Evolutionary conservation across 2,797 vertebrate species (phyloP).

Genomic region (Okamejei kenojei): DNA sequence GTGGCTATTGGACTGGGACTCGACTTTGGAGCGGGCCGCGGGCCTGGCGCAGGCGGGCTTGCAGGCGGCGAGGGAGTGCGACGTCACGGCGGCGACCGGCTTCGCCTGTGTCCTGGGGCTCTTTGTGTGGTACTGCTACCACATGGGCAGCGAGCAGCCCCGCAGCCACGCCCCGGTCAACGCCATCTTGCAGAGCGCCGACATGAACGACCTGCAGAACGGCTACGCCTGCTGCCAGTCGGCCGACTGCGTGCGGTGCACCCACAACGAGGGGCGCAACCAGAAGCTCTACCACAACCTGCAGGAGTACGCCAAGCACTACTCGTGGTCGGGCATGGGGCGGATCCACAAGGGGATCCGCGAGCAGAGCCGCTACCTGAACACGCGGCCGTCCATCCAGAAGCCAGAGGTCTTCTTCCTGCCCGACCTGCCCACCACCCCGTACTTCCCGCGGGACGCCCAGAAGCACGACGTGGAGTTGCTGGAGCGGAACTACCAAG

Average conservation of each 20-base stretch:
- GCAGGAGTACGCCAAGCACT: conserved; percentile 96
- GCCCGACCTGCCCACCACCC: conserved; percentile 81
- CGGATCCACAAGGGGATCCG: conserved; percentile 93
- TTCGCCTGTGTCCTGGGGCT: conserved; percentile 77
- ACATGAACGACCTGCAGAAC: conserved; percentile 72
- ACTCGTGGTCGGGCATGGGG: conserved; percentile 98
- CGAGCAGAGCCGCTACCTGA: conserved; percentile 81
- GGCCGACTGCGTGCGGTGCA: conserved; percentile 77
- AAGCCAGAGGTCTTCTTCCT: conserved; percentile 93
- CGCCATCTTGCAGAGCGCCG: conserved; percentile 60
- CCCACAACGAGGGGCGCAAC: conserved; percentile 76
- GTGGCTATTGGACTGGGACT: conserved; percentile 68
- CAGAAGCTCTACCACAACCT: conserved; percentile 92
- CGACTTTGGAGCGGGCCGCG: conserved; percentile 80
- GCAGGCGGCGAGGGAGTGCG: conserved; percentile 85
- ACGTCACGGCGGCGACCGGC: conserved; percentile 67
- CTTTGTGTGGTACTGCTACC: conserved; percentile 94
- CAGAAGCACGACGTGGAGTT: conserved; percentile 94
- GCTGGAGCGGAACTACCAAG: conserved; percentile 86
- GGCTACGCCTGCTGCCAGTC: conserved; percentile 84
- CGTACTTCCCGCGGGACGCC: conserved; percentile 89
- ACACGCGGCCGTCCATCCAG: conserved; percentile 84
- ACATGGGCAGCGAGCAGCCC: conserved; percentile 83
- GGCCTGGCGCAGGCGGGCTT: conserved; percentile 80
- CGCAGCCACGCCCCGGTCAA: conserved; percentile 53